Percentiles rank a stretch among this genome's conserved stretches.
Conservation (phyloP, 2,113 vertebrate genomes). For the Okapia johnstoni region DNA sequence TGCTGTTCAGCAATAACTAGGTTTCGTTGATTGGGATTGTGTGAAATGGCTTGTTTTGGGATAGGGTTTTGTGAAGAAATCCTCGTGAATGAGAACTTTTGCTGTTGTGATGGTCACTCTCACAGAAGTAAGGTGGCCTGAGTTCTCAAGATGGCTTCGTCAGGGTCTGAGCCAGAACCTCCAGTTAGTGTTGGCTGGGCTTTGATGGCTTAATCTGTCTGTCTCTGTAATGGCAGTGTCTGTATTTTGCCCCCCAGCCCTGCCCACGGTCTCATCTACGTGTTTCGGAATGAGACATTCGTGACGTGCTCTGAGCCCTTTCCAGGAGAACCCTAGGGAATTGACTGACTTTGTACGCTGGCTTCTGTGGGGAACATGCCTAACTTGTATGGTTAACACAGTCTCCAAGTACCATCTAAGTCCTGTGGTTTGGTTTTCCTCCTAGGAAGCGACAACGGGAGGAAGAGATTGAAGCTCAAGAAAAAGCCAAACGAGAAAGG, state of each 20-base stretch:
- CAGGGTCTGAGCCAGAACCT: neutral
- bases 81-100: neutral
- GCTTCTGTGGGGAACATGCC: neutral
- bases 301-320: neutral
- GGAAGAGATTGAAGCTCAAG: slow-evolving; percentile 96
- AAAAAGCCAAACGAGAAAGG: slow-evolving; percentile 94
- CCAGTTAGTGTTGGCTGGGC: neutral
- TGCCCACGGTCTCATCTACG: neutral
- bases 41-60: neutral
- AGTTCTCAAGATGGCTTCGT: neutral
- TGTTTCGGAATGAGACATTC: neutral
- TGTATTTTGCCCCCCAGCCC: neutral
- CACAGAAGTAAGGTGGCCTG: neutral
- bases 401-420: neutral
- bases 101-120: neutral
- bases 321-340: neutral
- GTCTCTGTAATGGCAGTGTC: neutral
- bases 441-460: slow-evolving; percentile 95
- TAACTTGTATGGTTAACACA: neutral
- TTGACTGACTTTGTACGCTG: neutral
- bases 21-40: slow-evolving; percentile 14
- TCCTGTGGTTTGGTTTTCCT: slow-evolving; percentile 41
- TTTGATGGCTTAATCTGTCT: neutral
- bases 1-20: neutral
- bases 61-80: neutral